phyloP scores from a whole-genome alignment of 2,113 vertebrate genomes.

The Heterotis niloticus region DNA sequence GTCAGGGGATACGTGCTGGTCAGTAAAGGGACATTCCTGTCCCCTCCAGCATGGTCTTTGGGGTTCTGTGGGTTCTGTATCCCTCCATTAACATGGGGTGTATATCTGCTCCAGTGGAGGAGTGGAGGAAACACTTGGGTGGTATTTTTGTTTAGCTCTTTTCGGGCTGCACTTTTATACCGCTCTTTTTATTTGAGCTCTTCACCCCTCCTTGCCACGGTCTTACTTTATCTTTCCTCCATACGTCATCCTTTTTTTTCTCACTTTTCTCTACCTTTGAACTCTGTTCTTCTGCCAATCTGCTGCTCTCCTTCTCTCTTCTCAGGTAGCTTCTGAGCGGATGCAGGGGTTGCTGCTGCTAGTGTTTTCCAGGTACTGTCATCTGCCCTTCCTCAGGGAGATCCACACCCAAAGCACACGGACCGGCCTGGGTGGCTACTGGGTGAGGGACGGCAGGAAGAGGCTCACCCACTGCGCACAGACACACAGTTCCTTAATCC shows the following conservation, averaged over 20 bases:
- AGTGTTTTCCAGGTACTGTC: conserved; percentile 87
- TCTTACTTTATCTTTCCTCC: neutral
- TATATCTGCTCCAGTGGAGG: neutral
- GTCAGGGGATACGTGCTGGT: conserved; percentile 91
- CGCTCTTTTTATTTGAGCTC: neutral
- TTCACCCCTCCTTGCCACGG: neutral
- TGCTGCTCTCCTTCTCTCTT: neutral
- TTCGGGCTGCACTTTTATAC: neutral
- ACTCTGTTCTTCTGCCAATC: neutral
- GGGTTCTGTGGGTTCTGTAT: too few species aligned
- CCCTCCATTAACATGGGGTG: neutral
- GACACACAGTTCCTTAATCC: neutral
- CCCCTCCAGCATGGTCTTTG: neutral
- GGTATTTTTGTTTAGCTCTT: neutral
- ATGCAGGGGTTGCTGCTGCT: conserved; percentile 94
- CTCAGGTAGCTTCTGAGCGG: conserved; percentile 85
- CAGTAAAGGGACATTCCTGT: conserved; percentile 42
- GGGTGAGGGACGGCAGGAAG: conserved; percentile 62
- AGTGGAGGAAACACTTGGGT: too few species aligned
- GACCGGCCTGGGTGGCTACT: conserved; percentile 77
- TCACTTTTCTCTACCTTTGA: neutral
- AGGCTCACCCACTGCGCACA: neutral
- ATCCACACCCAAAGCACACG: conserved; percentile 87
- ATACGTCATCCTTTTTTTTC: neutral
- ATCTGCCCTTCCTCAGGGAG: conserved; percentile 79